Evolutionary conservation across 2,888 invertebrate genomes (phyloP), one percentile per base, ranked within the genome.

Genomic region (Thymelicus lineola): DNA sequence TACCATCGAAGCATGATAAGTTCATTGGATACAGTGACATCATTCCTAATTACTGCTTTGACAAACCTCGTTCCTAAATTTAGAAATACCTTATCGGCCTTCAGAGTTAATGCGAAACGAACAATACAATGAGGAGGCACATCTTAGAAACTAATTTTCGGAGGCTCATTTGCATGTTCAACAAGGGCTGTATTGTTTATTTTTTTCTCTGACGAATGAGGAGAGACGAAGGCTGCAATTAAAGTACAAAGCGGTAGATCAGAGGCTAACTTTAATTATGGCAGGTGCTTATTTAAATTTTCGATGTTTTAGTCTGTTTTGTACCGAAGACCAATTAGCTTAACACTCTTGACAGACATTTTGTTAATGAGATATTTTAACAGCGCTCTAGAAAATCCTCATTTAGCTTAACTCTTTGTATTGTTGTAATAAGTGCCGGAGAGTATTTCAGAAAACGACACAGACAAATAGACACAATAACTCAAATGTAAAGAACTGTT

Each of bases 211-310:
- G 70, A 75, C 73, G 76, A 79, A 83, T 82, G 80, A 79, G 75
- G 74, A 74, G 67, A 74, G 68, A 68, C 78, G 83, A 84, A 83
- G 86, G 83, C 75, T 79, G 77, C 76, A 81, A 87, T 88, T 86
- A 86, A 77, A 77, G 79, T 74, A 83, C 81, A 82, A 84, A 79
- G 80, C 72, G 68, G 68, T 50, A 48, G 66, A 60, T 75, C 71
- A 72, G 64, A 58, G 70, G 61, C 73, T 60, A 71, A 73, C 72
- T 75, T 75, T 75, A 75, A 74, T 73, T 66, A 74, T 78, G 80
- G 77, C 80, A 80, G 76, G 78, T 74, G 74, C 71, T 76, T 70
- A 79, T 78, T 80, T 76, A 70, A 71, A 76, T 57, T 36, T 55
- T 17, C 35, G 50, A 57, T 36, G 15, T 64, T 57, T 60, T 53